phyloP scores from a whole-genome alignment of 2,888 invertebrate species.

The Calameuta filiformis region DNA sequence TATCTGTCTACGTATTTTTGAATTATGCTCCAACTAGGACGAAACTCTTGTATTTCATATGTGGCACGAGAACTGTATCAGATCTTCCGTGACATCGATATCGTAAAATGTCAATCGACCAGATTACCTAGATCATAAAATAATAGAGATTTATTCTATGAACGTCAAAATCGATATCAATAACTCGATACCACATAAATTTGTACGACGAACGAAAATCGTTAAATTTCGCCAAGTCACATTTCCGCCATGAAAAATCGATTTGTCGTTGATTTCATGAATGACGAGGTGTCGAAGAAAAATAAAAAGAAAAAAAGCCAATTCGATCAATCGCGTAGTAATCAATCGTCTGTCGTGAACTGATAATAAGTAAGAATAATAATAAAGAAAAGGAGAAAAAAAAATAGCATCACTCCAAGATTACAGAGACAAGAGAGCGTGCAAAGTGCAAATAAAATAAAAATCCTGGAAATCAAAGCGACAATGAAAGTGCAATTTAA shows the following conservation, averaged over 20 bases:
- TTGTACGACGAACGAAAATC: neutral
- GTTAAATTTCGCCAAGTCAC: neutral
- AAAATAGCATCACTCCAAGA: neutral
- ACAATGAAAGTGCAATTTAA: neutral
- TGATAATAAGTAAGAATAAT: too few relatives aligned
- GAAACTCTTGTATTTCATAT: neutral
- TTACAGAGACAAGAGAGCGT: neutral
- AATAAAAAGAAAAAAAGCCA: neutral
- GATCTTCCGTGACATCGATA: neutral
- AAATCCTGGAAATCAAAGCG: neutral
- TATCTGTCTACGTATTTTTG: too few relatives aligned
- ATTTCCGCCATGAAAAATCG: neutral
- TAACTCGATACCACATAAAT: neutral
- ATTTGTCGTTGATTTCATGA: neutral
- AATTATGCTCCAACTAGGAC: too few relatives aligned
- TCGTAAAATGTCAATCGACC: neutral
- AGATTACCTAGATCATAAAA: neutral
- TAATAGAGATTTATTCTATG: neutral
- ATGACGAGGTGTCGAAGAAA: neutral
- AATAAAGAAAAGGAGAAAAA: too few relatives aligned
- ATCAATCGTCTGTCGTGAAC: neutral
- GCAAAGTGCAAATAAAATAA: neutral
- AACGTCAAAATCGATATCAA: neutral
- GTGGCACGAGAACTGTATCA: neutral
- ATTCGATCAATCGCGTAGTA: neutral